phyloP scores from a whole-genome alignment of 2,113 vertebrate species.

The Sinosuthora webbiana region DNA sequence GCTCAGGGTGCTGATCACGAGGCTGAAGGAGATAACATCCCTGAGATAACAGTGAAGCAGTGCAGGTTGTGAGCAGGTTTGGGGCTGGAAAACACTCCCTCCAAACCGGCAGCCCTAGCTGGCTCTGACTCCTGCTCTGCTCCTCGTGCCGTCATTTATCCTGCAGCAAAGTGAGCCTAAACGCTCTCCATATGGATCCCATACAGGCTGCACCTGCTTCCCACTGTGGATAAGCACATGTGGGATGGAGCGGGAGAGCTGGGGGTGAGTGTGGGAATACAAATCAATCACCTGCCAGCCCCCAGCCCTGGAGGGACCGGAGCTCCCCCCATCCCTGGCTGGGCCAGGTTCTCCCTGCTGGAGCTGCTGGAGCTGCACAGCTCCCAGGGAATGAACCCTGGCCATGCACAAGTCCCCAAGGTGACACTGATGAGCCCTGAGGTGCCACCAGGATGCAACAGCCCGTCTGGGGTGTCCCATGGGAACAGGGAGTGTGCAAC shows the following conservation, averaged over 20 bases:
- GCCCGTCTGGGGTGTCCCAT: neutral
- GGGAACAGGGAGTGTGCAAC: neutral
- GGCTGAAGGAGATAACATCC: neutral
- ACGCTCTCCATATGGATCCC: constrained; percentile 18
- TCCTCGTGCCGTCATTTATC: neutral
- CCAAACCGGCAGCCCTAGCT: neutral
- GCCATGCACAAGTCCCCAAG: rapidly evolving
- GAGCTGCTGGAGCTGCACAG: no score
- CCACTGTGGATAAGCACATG: neutral
- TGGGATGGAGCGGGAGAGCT: neutral
- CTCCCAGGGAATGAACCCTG: neutral
- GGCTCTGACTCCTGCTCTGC: neutral
- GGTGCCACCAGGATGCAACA: neutral
- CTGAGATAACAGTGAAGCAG: neutral
- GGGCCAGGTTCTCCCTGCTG: neutral
- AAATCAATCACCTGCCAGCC: neutral
- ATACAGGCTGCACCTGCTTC: constrained; percentile 9
- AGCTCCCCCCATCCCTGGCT: rapidly evolving
- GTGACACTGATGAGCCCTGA: neutral
- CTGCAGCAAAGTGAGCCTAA: neutral
- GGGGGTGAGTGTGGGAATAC: neutral
- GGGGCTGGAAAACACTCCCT: neutral
- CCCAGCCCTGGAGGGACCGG: rapidly evolving
- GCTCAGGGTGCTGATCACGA: neutral
- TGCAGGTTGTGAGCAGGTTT: neutral